phyloP scores from a whole-genome alignment of 64 coral and sea anemone genomes.

The Stylophora pistillata region DNA sequence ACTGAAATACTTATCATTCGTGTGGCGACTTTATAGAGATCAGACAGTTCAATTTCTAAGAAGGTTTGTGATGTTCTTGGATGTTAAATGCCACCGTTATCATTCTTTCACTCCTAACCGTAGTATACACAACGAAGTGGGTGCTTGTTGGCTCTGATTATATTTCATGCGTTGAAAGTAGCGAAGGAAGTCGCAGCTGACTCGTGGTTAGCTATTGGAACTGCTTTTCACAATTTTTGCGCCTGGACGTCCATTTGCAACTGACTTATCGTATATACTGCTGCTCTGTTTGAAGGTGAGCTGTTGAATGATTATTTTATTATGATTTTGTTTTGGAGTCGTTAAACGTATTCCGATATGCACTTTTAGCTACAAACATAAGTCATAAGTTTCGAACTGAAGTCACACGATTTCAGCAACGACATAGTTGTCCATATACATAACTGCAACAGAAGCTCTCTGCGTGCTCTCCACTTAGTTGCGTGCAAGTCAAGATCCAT shows the following conservation, averaged over 20 bases:
- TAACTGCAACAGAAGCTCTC: neutral
- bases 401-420: neutral
- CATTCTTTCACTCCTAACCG: neutral
- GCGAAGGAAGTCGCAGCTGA: neutral
- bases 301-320: neutral
- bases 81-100: neutral
- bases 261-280: neutral
- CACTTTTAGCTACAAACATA: neutral
- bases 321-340: neutral
- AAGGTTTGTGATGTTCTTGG: neutral
- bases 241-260: slow-evolving; percentile 2
- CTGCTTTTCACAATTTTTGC: neutral
- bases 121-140: neutral
- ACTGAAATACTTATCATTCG: slow-evolving; percentile 5
- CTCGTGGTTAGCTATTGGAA: neutral
- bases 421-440: neutral
- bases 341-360: neutral
- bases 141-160: neutral
- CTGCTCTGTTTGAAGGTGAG: slow-evolving; percentile 21
- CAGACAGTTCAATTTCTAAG: slow-evolving; percentile 29
- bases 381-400: neutral
- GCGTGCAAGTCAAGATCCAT: neutral
- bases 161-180: neutral
- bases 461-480: neutral
- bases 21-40: slow-evolving; percentile 9